Base-by-base conservation (phyloP, 2,113 vertebrate species). In the Aramus guarauna region DNA sequence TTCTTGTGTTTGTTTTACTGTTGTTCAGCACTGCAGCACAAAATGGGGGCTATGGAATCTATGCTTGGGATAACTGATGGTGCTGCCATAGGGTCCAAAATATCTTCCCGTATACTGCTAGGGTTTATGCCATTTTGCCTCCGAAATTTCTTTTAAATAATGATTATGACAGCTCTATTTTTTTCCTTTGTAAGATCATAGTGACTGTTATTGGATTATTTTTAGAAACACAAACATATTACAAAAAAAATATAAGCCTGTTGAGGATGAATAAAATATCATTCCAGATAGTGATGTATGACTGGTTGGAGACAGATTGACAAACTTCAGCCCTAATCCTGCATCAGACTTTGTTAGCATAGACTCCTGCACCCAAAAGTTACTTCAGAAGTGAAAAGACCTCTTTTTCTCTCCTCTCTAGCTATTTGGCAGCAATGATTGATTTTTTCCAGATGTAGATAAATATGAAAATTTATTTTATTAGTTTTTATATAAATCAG, bases 121-220 rank as follows among this genome's bases (percentile, higher is more conserved):
- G 47, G 27, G 6, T 94, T 85, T 94, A 68, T 91, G 41, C 6
- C 82, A 77, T 84, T 93, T 92, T 97, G 47, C 69, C 69, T 96
- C 92, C 73, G 36, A 88, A 77, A 75, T 90, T 96, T 85, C 26
- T 93, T 97, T 95, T 96, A 97, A 96, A 92, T 96, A 95, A 94
- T 86, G 56, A 92, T 92, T 90, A 66, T 80, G 64, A 96, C 95
- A 97, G 56, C 76, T 94, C 87, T 96, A 79, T 92, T 97, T 97
- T 97, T 97, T 95, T 86, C 63, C 83, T 95, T 96, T 96, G 76
- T 97, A 95, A 94, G 37, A 84, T 91, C 52, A 95, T 76, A 83
- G 68, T 69, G 68, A 94, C 62, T 87, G 78, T 72, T 93, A 92
- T 64, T 92, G 59, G 85, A 48, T 92, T 92, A 73, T 87, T 77